phyloP scores from a whole-genome alignment of 2,113 vertebrate genomes.

The Trogon melanurus region DNA sequence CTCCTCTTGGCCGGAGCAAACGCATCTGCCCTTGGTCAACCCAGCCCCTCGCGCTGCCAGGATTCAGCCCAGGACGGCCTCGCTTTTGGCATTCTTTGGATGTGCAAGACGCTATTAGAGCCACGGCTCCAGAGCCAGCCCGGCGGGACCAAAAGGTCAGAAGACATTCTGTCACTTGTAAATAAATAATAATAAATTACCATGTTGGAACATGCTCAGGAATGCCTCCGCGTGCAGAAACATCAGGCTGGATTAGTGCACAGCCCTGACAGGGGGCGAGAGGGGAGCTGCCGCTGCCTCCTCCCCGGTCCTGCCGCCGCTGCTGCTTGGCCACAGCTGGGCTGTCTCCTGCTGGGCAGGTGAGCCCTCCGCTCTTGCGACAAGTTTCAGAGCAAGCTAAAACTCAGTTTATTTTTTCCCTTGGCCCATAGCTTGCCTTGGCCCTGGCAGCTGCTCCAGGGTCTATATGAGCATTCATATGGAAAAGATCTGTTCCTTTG shows the following conservation, averaged over 20 bases:
- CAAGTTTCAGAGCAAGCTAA: neutral
- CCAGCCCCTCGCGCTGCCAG: neutral
- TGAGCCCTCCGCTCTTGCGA: neutral
- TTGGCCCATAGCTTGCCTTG: neutral
- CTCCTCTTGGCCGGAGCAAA: neutral
- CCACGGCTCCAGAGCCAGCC: neutral
- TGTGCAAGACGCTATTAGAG: neutral
- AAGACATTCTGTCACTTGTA: conserved; percentile 63
- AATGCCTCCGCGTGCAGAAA: neutral
- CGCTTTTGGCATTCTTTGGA: neutral
- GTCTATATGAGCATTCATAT: conserved; percentile 40
- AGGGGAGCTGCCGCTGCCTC: neutral
- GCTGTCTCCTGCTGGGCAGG: neutral
- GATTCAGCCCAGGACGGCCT: neutral
- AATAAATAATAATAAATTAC: conserved; percentile 75
- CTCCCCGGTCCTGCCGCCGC: too few relatives aligned
- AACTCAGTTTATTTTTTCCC: neutral
- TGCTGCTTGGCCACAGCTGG: too few relatives aligned
- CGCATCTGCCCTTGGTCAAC: accelerated
- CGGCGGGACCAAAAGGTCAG: conserved; percentile 54
- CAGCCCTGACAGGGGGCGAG: neutral
- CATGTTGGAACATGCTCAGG: conserved; percentile 38
- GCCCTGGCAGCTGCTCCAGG: neutral
- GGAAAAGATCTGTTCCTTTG: conserved; percentile 54
- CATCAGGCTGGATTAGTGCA: conserved; percentile 37